Conservation (phyloP, 2,888 invertebrate genomes). For the Alentia gelatinosa region DNA sequence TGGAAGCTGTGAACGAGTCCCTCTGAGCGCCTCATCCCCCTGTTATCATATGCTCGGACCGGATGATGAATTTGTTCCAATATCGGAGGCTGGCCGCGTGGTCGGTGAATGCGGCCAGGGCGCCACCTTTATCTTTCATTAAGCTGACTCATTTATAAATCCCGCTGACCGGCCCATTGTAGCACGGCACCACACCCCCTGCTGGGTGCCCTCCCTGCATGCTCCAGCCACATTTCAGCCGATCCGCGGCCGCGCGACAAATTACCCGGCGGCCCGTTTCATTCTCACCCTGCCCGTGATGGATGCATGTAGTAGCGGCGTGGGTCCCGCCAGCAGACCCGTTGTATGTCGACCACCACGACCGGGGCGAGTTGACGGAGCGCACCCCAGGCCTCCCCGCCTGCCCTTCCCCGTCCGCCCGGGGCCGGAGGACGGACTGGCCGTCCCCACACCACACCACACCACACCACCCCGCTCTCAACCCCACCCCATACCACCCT, state of each 20-base stretch:
- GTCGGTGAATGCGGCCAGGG: neutral
- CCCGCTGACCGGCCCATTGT: constrained; percentile 24
- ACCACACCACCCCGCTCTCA: neutral
- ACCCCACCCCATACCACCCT: neutral
- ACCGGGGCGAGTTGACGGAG: neutral
- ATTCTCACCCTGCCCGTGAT: neutral
- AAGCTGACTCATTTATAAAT: constrained; percentile 24
- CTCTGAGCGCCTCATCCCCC: neutral
- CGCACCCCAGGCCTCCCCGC: neutral
- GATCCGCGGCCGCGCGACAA: constrained; percentile 7
- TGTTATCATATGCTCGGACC: neutral
- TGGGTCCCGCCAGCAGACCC: neutral
- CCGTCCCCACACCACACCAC: neutral
- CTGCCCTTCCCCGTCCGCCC: neutral
- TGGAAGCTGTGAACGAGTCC: neutral
- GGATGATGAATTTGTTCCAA: neutral
- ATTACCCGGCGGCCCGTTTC: neutral
- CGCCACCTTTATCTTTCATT: constrained; percentile 47
- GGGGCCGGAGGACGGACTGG: neutral
- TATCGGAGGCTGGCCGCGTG: neutral
- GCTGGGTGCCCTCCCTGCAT: neutral
- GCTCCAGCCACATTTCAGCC: neutral
- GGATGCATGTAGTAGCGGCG: neutral
- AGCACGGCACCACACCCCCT: neutral
- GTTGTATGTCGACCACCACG: neutral